A percentile compares a stretch with the other conserved stretches of the same genome.
Evolutionary conservation across 2,113 vertebrate species (phyloP).

Genomic region (Sinocyclocheilus rhinocerous): DNA sequence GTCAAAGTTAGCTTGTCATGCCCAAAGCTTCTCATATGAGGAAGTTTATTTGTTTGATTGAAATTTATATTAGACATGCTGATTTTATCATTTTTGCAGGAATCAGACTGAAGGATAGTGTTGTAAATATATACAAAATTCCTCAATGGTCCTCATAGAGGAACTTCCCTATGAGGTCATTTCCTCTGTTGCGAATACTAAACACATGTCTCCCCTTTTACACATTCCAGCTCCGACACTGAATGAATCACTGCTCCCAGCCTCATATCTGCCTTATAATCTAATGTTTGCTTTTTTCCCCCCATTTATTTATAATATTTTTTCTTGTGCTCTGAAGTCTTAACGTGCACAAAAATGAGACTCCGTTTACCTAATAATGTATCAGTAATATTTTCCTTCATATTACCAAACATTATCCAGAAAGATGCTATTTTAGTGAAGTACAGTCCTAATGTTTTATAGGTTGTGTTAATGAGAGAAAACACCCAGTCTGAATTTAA

Average conservation of each 20-base stretch:
- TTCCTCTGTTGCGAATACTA: conserved; percentile 56
- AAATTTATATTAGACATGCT: conserved; percentile 43
- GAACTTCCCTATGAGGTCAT: conserved; percentile 60
- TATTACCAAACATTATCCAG: conserved; percentile 14
- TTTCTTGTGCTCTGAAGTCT: neutral
- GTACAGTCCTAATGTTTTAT: neutral
- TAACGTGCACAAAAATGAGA: neutral
- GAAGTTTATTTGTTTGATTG: conserved; percentile 31
- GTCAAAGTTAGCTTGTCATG: conserved; percentile 16
- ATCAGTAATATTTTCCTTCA: neutral
- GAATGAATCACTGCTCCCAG: conserved; percentile 20
- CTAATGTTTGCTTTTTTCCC: neutral
- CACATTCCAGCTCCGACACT: conserved; percentile 42
- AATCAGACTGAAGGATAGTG: conserved; percentile 42
- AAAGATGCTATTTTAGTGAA: conserved; percentile 6
- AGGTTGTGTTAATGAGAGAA: neutral
- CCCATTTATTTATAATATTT: neutral
- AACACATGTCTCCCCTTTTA: conserved; percentile 49
- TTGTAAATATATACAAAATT: conserved; percentile 45
- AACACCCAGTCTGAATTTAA: conserved; percentile 11
- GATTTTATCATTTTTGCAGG: conserved; percentile 51
- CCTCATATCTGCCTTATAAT: conserved; percentile 9
- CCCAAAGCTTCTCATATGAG: neutral
- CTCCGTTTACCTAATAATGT: neutral
- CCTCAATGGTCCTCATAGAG: conserved; percentile 40